A percentile compares a stretch with the other conserved stretches of the same genome.
phyloP scores from a whole-genome alignment of 30 jellyfish, hydroid and myxozoan species.

The Cassiopea xamachana region DNA sequence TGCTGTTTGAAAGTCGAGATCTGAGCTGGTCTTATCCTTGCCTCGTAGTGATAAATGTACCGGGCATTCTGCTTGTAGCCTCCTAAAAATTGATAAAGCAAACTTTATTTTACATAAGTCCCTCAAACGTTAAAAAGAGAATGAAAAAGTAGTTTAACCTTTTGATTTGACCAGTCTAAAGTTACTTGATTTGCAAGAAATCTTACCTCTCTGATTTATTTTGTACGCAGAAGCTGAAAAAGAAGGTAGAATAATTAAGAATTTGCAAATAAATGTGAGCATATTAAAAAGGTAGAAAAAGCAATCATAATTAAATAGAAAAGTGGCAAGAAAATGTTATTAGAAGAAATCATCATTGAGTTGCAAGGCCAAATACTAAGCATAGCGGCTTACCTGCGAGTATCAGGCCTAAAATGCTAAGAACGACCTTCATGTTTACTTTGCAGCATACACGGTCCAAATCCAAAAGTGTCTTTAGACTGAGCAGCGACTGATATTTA shows the following conservation, averaged over 20 bases:
- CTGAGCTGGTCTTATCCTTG: slow-evolving; percentile 57
- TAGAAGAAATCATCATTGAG: neutral
- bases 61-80: slow-evolving; percentile 52
- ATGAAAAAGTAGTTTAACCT: too few relatives aligned
- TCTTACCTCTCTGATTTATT: slow-evolving; percentile 12
- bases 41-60: slow-evolving; percentile 64
- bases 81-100: neutral
- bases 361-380: neutral
- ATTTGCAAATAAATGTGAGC: too few relatives aligned
- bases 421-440: slow-evolving; percentile 56
- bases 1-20: slow-evolving; percentile 33
- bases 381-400: slow-evolving; percentile 27
- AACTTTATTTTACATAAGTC: neutral
- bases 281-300: too few relatives aligned
- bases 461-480: neutral
- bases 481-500: slow-evolving; percentile 7
- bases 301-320: too few relatives aligned
- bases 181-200: neutral
- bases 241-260: neutral
- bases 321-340: neutral
- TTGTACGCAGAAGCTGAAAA: slow-evolving; percentile 22
- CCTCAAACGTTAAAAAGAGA: neutral
- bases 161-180: too few relatives aligned
- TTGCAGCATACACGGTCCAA: neutral
- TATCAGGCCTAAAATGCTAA: slow-evolving; percentile 60